phyloP scores from a whole-genome alignment of 2,797 vertebrate genomes.

The Pyrocephalus nanus region DNA sequence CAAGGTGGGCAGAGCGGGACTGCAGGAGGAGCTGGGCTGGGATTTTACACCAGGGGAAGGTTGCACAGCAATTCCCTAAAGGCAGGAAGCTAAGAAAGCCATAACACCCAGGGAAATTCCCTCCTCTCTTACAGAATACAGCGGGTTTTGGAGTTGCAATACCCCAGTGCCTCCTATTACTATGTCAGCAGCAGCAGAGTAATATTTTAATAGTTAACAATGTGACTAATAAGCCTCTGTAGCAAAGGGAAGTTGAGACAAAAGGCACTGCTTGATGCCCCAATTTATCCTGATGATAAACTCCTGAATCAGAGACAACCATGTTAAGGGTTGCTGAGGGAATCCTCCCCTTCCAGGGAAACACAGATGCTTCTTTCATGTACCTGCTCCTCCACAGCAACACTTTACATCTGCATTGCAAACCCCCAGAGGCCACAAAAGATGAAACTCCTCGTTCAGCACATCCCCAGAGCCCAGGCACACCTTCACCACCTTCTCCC shows the following conservation, averaged over 20 bases:
- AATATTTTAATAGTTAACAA: conserved; percentile 33
- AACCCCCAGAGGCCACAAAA: background rate
- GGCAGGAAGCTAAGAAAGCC: background rate
- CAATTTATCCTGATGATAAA: background rate
- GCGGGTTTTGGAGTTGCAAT: background rate
- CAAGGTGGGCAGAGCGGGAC: background rate
- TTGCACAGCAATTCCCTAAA: background rate
- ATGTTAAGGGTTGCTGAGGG: accelerated
- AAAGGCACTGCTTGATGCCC: background rate
- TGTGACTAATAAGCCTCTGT: conserved; percentile 57
- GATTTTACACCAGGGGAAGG: background rate
- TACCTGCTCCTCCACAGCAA: background rate
- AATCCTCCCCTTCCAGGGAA: background rate
- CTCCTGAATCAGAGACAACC: background rate
- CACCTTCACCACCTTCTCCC: background rate
- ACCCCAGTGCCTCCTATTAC: conserved; percentile 17
- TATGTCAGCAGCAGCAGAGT: conserved; percentile 49
- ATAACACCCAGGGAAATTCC: background rate
- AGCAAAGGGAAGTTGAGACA: conserved; percentile 41
- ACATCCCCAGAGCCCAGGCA: background rate
- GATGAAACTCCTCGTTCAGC: background rate
- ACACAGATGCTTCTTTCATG: background rate
- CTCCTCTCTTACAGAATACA: background rate
- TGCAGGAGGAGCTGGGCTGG: background rate
- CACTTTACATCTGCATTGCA: background rate